Percentiles rank a stretch among this genome's conserved stretches.
Evolutionary conservation across 2,113 vertebrate genomes (phyloP).

Genomic region (Turnix velox): DNA sequence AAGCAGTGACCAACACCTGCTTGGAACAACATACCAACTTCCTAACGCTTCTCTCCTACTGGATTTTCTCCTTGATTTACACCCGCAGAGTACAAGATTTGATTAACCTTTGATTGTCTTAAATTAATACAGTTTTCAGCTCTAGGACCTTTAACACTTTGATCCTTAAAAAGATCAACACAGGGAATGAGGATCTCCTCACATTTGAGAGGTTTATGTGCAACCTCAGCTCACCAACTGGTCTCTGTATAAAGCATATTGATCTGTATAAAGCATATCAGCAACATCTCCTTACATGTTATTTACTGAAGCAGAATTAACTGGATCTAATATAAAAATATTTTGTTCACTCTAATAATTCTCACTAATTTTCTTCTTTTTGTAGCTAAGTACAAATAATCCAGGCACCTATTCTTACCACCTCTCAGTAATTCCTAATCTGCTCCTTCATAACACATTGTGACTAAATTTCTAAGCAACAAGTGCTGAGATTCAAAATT

Average conservation of each 20-base stretch:
- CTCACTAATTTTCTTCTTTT: background rate
- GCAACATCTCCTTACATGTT: background rate
- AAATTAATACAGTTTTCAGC: background rate
- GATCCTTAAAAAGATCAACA: background rate
- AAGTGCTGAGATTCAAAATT: background rate
- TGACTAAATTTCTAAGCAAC: background rate
- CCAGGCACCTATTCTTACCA: background rate
- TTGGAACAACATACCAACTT: background rate
- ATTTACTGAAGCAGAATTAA: background rate
- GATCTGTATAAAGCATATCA: background rate
- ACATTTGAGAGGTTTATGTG: too few species aligned
- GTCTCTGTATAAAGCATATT: background rate
- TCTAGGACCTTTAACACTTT: background rate
- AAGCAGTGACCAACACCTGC: background rate
- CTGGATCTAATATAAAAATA: background rate
- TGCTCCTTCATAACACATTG: background rate
- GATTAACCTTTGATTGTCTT: background rate
- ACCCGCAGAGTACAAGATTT: background rate
- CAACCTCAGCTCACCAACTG: rapidly evolving
- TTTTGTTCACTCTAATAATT: background rate
- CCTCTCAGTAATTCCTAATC: background rate
- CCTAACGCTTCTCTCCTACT: too few species aligned
- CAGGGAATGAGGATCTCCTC: background rate
- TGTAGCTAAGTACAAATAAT: background rate
- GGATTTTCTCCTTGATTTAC: background rate